Evolutionary conservation across 2,797 vertebrate species (phyloP).

Genomic region (Psittacula echo): DNA sequence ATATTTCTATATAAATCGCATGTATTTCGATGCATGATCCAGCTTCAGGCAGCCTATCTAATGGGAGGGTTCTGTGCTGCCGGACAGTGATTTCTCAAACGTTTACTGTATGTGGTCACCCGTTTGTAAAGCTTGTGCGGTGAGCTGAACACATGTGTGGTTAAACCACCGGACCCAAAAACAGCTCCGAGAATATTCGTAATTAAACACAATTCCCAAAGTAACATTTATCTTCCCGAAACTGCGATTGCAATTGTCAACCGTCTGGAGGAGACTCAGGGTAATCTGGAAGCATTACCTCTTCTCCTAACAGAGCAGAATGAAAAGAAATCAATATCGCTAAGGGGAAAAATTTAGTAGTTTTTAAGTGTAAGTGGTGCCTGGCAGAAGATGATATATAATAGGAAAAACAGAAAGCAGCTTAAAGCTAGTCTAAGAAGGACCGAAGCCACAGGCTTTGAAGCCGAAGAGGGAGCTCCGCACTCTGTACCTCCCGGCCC

Average conservation of each 20-base stretch:
- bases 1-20: not conserved
- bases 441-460: not conserved
- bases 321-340: conserved; percentile 87
- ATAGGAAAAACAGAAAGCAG: conserved; percentile 31
- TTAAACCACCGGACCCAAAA: conserved; percentile 73
- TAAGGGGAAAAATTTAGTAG: conserved; percentile 83
- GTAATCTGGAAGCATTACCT: conserved; percentile 79
- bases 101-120: not conserved
- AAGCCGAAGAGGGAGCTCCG: not conserved
- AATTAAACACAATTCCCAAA: conserved; percentile 89
- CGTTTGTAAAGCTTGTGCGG: conserved; percentile 62
- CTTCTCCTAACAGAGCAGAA: conserved; percentile 78
- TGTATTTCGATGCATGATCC: not conserved
- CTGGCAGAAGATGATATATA: conserved; percentile 74
- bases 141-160: conserved; percentile 74
- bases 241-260: conserved; percentile 84
- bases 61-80: not conserved
- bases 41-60: not conserved
- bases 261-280: conserved; percentile 81
- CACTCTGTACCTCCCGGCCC: not conserved
- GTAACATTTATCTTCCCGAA: conserved; percentile 87
- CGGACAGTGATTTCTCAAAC: conserved; percentile 31
- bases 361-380: conserved; percentile 73
- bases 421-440: conserved; percentile 41
- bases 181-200: conserved; percentile 82